Percentiles rank a stretch among this genome's conserved stretches.
Conservation (phyloP, 2,888 invertebrate species). For the Polyploca ridens region DNA sequence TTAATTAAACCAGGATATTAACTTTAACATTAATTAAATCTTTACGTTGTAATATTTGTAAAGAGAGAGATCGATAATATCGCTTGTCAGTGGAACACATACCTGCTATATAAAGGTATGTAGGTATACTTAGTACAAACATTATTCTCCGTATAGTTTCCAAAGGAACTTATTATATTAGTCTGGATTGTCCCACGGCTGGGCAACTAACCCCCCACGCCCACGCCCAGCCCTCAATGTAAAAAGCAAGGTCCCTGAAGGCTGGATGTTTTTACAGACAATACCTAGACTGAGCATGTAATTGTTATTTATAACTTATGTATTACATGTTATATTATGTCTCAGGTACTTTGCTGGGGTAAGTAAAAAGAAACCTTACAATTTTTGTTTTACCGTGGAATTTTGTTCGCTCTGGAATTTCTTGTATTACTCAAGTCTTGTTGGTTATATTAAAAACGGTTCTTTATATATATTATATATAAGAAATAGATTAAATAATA, state of each 20-base stretch:
- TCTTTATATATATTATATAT: not conserved
- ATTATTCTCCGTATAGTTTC: slow-evolving; percentile 32
- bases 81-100: not conserved
- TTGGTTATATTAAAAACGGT: too few relatives aligned
- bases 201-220: slow-evolving; percentile 15
- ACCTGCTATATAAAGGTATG: slow-evolving; percentile 14
- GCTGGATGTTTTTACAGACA: slow-evolving; percentile 27
- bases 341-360: not conserved
- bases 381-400: not conserved
- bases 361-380: not conserved
- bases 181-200: slow-evolving; percentile 24
- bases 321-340: slow-evolving; percentile 12
- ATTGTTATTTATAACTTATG: slow-evolving; percentile 30
- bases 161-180: slow-evolving; percentile 38
- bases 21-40: not conserved
- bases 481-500: not conserved
- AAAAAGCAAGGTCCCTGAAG: slow-evolving; percentile 24
- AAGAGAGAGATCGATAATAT: not conserved
- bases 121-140: slow-evolving; percentile 23
- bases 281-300: slow-evolving; percentile 32
- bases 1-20: too few relatives aligned
- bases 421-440: not conserved
- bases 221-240: slow-evolving; percentile 13
- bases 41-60: not conserved
- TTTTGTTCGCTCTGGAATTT: not conserved